Evolutionary conservation across 1,140 invertebrate genomes (phyloP).

Genomic region (Ostrea edulis): DNA sequence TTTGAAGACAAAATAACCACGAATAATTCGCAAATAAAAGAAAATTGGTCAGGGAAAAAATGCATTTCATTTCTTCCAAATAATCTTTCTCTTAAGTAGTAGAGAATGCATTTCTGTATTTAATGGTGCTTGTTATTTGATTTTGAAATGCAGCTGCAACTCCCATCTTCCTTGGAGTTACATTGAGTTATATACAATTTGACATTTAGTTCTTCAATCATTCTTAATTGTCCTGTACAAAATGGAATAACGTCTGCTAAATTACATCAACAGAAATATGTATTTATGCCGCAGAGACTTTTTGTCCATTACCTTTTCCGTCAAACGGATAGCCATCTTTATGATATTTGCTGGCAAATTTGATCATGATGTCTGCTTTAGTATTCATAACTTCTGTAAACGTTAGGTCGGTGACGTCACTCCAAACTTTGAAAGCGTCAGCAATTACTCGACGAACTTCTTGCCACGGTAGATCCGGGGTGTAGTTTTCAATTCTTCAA

Average conservation of each 20-base stretch:
- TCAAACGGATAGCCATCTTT: slow-evolving; percentile 78
- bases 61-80: not conserved
- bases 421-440: slow-evolving; percentile 73
- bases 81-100: not conserved
- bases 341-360: slow-evolving; percentile 74
- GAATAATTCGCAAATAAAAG: not conserved
- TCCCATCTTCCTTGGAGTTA: not conserved
- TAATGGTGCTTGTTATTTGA: not conserved
- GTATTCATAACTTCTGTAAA: slow-evolving; percentile 68
- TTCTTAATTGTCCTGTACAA: not conserved
- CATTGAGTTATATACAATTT: not conserved
- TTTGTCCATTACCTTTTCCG: slow-evolving; percentile 70
- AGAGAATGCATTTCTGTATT: not conserved
- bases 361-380: slow-evolving; percentile 74
- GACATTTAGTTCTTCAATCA: not conserved
- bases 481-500: slow-evolving; percentile 69
- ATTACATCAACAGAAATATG: not conserved
- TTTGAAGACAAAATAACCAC: not conserved
- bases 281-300: not conserved
- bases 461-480: slow-evolving; percentile 61
- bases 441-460: slow-evolving; percentile 63
- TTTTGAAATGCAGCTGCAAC: not conserved
- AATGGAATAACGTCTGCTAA: not conserved
- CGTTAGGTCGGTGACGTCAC: slow-evolving; percentile 70
- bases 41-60: not conserved